Conservation (phyloP, 2,113 vertebrate species). For the Python bivittatus region DNA sequence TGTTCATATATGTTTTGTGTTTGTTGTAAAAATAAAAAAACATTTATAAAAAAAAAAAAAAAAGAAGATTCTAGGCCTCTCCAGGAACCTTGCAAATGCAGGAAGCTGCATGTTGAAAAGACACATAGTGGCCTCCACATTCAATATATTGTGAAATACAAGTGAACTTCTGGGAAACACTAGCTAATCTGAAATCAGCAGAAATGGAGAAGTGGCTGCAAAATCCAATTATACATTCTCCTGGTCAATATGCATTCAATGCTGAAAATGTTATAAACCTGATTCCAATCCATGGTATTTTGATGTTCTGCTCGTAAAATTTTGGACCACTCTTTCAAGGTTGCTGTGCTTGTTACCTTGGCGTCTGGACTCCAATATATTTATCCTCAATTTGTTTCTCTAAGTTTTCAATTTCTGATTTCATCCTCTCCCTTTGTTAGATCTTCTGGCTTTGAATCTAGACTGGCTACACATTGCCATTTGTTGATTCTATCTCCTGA, state of each 20-base stretch:
- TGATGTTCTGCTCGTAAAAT: not conserved
- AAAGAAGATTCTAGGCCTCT: not conserved
- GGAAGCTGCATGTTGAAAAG: not conserved
- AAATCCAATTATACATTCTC: not conserved
- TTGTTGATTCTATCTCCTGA: not conserved
- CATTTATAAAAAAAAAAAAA: too few species aligned
- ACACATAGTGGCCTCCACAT: not conserved
- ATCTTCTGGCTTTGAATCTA: not conserved
- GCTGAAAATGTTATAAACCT: not conserved
- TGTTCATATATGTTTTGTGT: too few species aligned
- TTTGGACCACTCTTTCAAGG: not conserved
- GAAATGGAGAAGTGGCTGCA: not conserved
- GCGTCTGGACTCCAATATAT: not conserved
- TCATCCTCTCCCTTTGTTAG: not conserved
- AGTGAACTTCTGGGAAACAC: not conserved
- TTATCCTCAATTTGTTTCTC: not conserved
- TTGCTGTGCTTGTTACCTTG: not conserved
- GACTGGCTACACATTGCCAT: not conserved
- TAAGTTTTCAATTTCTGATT: not conserved
- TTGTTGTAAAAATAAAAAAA: too few species aligned
- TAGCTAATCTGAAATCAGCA: not conserved
- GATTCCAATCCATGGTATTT: not conserved
- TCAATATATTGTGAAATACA: not conserved
- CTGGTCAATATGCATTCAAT: not conserved
- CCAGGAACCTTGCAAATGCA: not conserved